A percentile compares a stretch with the other conserved stretches of the same genome.
Evolutionary conservation across 2,888 invertebrate genomes (phyloP).

Genomic region (Steinernema scapterisci): DNA sequence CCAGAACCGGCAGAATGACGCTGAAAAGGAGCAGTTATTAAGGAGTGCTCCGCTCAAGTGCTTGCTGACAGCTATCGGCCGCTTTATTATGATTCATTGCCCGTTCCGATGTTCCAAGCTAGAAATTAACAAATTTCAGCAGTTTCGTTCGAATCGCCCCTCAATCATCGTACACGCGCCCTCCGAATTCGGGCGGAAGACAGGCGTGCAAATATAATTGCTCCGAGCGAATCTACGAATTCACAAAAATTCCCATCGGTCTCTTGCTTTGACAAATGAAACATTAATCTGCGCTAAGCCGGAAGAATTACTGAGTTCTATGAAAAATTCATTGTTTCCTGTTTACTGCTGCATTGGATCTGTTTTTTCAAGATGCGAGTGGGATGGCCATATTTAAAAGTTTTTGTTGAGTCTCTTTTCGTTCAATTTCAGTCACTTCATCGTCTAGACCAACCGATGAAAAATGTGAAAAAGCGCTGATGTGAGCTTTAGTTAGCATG

Average conservation of each 20-base stretch:
- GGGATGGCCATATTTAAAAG: neutral
- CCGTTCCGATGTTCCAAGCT: neutral
- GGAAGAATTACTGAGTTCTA: neutral
- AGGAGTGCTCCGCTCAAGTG: neutral
- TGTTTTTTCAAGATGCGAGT: neutral
- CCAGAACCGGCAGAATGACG: slow-evolving; percentile 79
- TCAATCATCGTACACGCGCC: neutral
- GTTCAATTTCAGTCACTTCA: too few relatives aligned
- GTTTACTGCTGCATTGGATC: neutral
- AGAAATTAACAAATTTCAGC: neutral
- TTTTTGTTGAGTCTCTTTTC: too few relatives aligned
- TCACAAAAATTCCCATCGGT: slow-evolving; percentile 19
- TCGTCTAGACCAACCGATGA: too few relatives aligned
- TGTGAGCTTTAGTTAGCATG: neutral
- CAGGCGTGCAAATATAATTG: slow-evolving; percentile 25
- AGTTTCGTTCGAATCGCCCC: neutral
- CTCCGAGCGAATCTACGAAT: neutral
- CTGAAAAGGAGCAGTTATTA: slow-evolving; percentile 45
- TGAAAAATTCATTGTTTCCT: neutral
- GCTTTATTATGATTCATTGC: neutral
- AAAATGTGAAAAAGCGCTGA: too few relatives aligned
- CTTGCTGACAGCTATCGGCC: neutral
- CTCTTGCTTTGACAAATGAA: slow-evolving; percentile 17
- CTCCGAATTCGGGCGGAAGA: neutral
- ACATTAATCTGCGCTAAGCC: slow-evolving; percentile 9